phyloP scores from a whole-genome alignment of 2,888 invertebrate species.

The Sinohyriopsis cumingii region DNA sequence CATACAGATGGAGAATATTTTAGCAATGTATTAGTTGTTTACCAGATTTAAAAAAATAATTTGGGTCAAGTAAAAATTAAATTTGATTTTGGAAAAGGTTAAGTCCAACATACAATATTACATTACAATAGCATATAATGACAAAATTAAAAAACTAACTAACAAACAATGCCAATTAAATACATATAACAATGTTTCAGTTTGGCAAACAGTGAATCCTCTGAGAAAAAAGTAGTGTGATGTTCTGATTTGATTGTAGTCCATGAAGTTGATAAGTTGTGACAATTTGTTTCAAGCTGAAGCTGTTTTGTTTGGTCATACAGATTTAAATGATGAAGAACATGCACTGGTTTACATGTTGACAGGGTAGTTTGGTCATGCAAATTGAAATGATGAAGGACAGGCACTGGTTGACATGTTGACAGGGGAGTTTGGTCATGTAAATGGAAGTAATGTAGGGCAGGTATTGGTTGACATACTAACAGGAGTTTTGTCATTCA shows the following conservation, averaged over 20 bases:
- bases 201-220: constrained; percentile 16
- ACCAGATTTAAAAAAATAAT: too few species aligned
- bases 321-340: constrained; percentile 9
- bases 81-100: too few species aligned
- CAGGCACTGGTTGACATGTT: constrained; percentile 10
- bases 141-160: too few species aligned
- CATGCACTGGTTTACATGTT: constrained; percentile 9
- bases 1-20: too few species aligned
- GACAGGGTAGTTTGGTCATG: constrained; percentile 13
- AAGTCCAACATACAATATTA: too few species aligned
- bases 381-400: constrained; percentile 9
- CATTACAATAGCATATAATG: too few species aligned
- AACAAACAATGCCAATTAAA: too few species aligned
- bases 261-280: constrained; percentile 4
- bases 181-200: not conserved
- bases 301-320: constrained; percentile 17
- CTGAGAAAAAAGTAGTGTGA: constrained; percentile 14
- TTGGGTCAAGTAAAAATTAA: too few species aligned
- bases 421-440: constrained; percentile 10
- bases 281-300: constrained; percentile 9
- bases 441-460: constrained; percentile 9
- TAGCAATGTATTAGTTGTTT: too few species aligned
- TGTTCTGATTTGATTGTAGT: constrained; percentile 14
- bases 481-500: not conserved
- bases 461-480: constrained; percentile 11